Conservation (phyloP, 2,797 vertebrate species). For the Anabacerthia variegaticeps region DNA sequence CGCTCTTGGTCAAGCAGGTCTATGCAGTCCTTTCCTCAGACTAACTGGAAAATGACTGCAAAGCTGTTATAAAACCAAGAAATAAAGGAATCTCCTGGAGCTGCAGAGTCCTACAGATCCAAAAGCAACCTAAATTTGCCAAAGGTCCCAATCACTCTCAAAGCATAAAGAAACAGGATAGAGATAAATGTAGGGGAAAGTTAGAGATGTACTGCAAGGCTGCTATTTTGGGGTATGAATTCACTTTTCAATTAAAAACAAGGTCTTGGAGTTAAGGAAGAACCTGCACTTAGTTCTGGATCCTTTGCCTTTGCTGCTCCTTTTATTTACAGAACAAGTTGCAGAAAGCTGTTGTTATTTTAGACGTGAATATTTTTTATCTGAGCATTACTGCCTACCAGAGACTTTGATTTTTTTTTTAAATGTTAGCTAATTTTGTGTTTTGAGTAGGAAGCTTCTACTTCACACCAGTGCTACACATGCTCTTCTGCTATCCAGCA, state of each 20-base stretch:
- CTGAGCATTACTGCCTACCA: not conserved
- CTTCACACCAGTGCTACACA: not conserved
- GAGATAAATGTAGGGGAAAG: not conserved
- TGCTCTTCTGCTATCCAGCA: not conserved
- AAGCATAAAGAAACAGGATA: not conserved
- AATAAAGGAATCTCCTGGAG: not conserved
- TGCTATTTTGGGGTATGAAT: not conserved
- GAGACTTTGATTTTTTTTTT: not conserved
- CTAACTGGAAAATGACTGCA: not conserved
- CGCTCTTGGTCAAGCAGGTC: not conserved
- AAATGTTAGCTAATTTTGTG: constrained; percentile 20
- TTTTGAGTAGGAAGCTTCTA: constrained; percentile 56
- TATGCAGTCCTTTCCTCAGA: not conserved
- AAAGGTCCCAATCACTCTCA: not conserved
- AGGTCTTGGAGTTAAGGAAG: not conserved
- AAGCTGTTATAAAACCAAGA: not conserved
- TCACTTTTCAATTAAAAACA: not conserved
- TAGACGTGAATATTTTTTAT: constrained; percentile 9
- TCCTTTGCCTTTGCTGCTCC: not conserved
- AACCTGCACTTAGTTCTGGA: not conserved
- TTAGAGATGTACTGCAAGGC: not conserved
- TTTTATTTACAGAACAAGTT: constrained; percentile 22
- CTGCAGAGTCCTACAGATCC: not conserved
- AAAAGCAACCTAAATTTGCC: not conserved
- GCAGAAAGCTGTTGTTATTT: constrained; percentile 17